Evolutionary conservation across 2,888 invertebrate species (phyloP), one percentile per base, ranked within the genome.

Genomic region (Chorisops tibialis): DNA sequence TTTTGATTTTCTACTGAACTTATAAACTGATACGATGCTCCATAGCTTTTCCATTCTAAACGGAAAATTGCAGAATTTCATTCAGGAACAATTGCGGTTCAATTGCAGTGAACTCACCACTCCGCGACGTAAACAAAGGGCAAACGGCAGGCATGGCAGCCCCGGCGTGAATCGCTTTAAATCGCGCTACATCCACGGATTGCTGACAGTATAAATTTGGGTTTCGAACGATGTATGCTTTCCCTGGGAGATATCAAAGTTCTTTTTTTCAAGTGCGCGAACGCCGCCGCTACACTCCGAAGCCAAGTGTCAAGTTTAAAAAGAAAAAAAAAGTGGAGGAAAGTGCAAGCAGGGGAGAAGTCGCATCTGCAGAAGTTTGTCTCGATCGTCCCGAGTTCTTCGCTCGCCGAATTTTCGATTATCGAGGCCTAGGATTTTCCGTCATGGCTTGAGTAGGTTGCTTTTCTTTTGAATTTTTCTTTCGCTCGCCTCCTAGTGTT

Each of bases 181-280:
- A 89, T 87, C 86, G 86, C 85, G 86, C 85, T 85, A 86, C 86
- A 84, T 85, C 85, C 83, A 85, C 89, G 90, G 89, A 86, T 92
- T 91, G 91, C 91, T 90, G 91, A 88, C 93, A 94, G 92, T 95
- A 94, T 94, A 94, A 89, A 94, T 91, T 89, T 91, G 89, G 88
- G 86, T 85, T 85, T 86, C 84, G 85, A 80, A 56, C 83, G 85
- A 90, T 89, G 89, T 85, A 84, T 85, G 87, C 87, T 89, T 88
- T 89, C 86, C 87, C 87, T 84, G 85, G 83, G 82, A 79, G 78
- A 75, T 73, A 75, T 72, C 71, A 68, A 71, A 73, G 74, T 72
- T 70, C 69, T 68, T 64, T 69, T 68, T 64, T 68, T 69, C 73
- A 73, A 69, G 65, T 58, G 60, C 69, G 62, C 63, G 65, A 18